These are phyloP conservation scores for Listronotus bonariensis DNA, from an alignment of 1,140 invertebrate species.

Conservation along the genomic window DNA sequence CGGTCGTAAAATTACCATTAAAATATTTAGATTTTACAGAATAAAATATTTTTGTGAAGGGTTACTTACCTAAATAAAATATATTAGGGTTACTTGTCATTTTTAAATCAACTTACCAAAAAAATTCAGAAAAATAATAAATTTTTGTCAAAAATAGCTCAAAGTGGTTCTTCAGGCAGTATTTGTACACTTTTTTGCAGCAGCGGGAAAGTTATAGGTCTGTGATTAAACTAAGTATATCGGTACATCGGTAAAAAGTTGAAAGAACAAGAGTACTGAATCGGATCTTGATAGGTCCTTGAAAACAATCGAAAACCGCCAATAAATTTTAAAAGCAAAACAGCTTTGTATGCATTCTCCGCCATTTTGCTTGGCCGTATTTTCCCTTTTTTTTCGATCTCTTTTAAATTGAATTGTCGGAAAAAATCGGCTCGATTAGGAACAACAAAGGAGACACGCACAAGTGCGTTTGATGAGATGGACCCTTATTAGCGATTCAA, in stretches of 20 bases:
- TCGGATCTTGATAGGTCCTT: too few species aligned
- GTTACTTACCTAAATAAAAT: too few species aligned
- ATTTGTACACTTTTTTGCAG: too few species aligned
- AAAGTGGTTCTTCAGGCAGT: too few species aligned
- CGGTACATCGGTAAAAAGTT: not conserved
- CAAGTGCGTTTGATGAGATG: constrained; percentile 11
- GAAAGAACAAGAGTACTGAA: constrained; percentile 8
- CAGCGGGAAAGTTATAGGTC: too few species aligned
- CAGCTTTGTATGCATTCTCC: constrained; percentile 3
- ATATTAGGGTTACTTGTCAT: too few species aligned
- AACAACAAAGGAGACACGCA: constrained; percentile 9
- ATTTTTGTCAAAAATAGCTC: too few species aligned
- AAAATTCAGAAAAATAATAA: too few species aligned
- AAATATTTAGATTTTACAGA: too few species aligned
- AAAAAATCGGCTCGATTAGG: not conserved
- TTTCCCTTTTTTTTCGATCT: not conserved
- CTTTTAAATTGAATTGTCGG: constrained; percentile 8
- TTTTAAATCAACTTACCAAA: too few species aligned
- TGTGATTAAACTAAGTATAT: constrained; percentile 1
- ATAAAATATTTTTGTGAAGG: too few species aligned
- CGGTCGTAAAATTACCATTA: too few species aligned
- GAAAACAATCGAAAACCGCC: constrained; percentile 6
- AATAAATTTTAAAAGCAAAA: constrained; percentile 3
- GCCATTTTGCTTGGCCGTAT: constrained; percentile 5
- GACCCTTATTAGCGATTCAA: constrained; percentile 13